Base-by-base conservation (phyloP, 2,113 vertebrate species). In the Morone chrysops region DNA sequence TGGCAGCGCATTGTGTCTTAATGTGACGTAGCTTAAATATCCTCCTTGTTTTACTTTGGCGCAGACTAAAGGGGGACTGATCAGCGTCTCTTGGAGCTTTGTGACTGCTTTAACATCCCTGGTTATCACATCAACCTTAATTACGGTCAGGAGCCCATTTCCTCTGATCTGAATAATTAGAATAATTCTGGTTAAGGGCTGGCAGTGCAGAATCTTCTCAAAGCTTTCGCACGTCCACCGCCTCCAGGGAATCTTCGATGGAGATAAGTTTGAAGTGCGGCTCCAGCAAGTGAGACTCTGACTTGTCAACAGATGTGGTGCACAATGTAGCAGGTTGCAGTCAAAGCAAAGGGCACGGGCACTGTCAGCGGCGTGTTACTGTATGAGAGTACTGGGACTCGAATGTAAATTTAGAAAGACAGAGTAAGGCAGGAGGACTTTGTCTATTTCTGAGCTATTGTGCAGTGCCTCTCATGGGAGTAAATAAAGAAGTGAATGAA, bases 111-210 rank as follows among this genome's bases (percentile, higher is more conserved):
- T 70, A 85, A 83, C 77, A 57, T 69, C 70, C 17, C 53, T 13
- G 43, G 84, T 89, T 92, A 92, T 92, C 81, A 45, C 81, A 89
- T 90, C 88, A 78, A 77, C 88, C 71, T 91, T 92, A 89, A 94
- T 94, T 91, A 91, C 36, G 59, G 86, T 90, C 88, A 87, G 85
- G 75, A 81, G 83, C 83, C 75, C 43, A 63, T 87, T 90, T 87
- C 81, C 85, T 90, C 87, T 90, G 87, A 93, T 92, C 85, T 84
- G 76, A 75, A 85, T 84, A 85, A 86, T 93, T 90, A 86, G 81
- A 89, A 87, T 87, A 81, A 87, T 89, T 87, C 67, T 79, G 70
- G 71, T 83, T 82, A 57, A 82, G 84, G 80, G 75, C 80, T 85
- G 60, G 65, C 72, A 77, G 72, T 74, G 68, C 60, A 60, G 48